Conservation (phyloP, 2,888 invertebrate species). For the Endotricha flammealis region DNA sequence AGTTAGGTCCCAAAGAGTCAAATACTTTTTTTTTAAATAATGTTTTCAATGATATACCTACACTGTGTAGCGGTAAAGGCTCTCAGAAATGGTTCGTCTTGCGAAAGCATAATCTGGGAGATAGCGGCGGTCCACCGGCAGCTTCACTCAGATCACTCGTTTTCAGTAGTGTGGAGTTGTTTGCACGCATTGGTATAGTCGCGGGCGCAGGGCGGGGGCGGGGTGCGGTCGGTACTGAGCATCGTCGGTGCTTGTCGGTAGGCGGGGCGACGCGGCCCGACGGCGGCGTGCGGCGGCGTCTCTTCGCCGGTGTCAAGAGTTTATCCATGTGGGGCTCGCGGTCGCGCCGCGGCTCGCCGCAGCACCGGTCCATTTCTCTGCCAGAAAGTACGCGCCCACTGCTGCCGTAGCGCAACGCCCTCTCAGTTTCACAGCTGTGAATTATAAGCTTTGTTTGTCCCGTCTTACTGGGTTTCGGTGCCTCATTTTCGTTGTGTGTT, state of each 20-base stretch:
- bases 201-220: conserved; percentile 67
- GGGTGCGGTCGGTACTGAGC: conserved; percentile 64
- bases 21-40: no score
- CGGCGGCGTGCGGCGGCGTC: conserved; percentile 83
- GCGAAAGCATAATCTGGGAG: conserved; percentile 7
- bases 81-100: conserved; percentile 1
- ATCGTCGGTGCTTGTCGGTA: conserved; percentile 62
- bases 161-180: conserved; percentile 70
- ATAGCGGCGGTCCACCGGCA: conserved; percentile 45
- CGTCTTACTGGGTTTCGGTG: conserved; percentile 61
- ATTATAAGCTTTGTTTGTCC: conserved; percentile 63
- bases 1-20: no score
- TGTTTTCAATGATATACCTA: no score
- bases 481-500: conserved; percentile 68
- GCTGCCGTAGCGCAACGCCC: conserved; percentile 65
- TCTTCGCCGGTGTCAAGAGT: conserved; percentile 90
- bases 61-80: background rate
- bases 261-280: conserved; percentile 76
- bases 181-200: conserved; percentile 67
- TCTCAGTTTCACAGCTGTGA: conserved; percentile 58
- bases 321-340: conserved; percentile 86
- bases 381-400: conserved; percentile 87
- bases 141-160: conserved; percentile 69
- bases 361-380: conserved; percentile 90
- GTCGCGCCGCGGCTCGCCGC: conserved; percentile 82